phyloP scores from a whole-genome alignment of 1,140 invertebrate species.

The Paramacrobiotus metropolitanus region DNA sequence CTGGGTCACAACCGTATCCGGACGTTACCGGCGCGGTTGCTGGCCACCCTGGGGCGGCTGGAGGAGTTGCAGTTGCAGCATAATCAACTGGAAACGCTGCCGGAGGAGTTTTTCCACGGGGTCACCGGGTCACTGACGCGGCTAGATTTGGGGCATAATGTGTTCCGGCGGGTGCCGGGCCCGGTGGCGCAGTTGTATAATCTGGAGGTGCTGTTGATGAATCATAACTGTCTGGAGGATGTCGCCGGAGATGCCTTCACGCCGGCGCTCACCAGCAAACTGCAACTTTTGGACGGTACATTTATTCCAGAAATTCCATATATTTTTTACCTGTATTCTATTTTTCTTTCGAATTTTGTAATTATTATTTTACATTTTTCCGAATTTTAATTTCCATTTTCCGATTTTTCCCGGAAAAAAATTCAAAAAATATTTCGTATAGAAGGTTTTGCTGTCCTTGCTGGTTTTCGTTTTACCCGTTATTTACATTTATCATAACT shows the following conservation, averaged over 20 bases:
- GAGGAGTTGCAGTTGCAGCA: not conserved
- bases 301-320: too few species aligned
- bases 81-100: not conserved
- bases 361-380: too few species aligned
- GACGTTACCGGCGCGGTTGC: not conserved
- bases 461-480: too few species aligned
- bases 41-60: not conserved
- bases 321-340: too few species aligned
- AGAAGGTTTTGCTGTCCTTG: too few species aligned
- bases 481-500: too few species aligned
- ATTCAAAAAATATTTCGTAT: too few species aligned
- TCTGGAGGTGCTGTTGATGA: not conserved
- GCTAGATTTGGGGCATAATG: not conserved
- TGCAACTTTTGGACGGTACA: not conserved
- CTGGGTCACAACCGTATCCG: not conserved
- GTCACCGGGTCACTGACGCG: not conserved
- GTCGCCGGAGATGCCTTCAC: not conserved
- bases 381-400: too few species aligned
- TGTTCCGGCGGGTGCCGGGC: not conserved
- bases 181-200: not conserved
- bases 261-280: not conserved
- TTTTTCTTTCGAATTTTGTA: too few species aligned
- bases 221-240: conserved; percentile 4
- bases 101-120: not conserved
- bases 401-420: too few species aligned